Evolutionary conservation across 2,113 vertebrate genomes (phyloP).

Genomic region (Panthera leo): DNA sequence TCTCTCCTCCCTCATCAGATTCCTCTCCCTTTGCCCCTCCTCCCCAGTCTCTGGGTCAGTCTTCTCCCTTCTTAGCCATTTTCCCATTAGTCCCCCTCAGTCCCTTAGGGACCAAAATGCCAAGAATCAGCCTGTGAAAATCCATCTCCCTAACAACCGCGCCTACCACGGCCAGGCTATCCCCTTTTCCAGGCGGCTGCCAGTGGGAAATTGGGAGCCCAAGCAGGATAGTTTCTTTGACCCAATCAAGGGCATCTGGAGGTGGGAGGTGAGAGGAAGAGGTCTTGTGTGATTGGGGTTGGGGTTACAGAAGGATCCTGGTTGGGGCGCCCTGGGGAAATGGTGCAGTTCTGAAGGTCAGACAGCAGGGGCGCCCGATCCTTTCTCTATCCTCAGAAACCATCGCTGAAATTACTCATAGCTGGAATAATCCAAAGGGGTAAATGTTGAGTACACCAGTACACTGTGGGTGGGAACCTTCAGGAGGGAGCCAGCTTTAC

Average conservation of each 20-base stretch:
- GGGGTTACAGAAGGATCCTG: not conserved
- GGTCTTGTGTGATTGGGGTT: not conserved
- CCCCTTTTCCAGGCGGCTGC: not conserved
- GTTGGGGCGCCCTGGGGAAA: not conserved
- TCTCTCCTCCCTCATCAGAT: constrained; percentile 42
- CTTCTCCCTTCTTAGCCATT: not conserved
- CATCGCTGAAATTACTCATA: not conserved
- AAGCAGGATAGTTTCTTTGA: not conserved
- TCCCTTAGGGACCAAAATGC: constrained; percentile 47
- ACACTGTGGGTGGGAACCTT: not conserved
- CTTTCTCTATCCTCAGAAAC: not conserved
- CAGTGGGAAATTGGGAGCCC: not conserved
- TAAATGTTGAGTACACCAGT: not conserved
- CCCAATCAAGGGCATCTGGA: not conserved
- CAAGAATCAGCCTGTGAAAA: constrained; percentile 39
- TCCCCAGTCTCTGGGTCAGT: constrained; percentile 65
- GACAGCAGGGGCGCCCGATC: constrained; percentile 71
- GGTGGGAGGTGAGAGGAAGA: constrained; percentile 59
- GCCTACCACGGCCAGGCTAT: not conserved
- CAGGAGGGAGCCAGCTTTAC: not conserved
- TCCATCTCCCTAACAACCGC: not conserved
- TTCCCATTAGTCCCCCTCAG: not conserved
- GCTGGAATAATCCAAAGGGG: not conserved
- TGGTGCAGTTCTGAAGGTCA: not conserved
- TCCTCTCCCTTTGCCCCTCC: not conserved